Evolutionary conservation across 2,888 invertebrate species (phyloP).

Genomic region (Xiphydria camelus): DNA sequence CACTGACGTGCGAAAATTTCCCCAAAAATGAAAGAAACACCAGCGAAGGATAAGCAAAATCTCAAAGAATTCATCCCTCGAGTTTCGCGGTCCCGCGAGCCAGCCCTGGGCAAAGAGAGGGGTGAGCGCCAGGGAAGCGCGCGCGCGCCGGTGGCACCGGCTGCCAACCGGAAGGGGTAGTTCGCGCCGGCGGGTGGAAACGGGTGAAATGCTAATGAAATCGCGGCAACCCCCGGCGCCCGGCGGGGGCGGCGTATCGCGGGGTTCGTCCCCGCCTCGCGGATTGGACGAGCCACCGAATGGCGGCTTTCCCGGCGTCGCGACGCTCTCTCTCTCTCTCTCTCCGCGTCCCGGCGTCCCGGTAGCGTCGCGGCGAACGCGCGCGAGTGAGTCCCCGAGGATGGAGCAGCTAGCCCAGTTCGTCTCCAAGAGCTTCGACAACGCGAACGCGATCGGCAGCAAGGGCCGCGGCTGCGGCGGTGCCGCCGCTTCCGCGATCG

Average conservation of each 20-base stretch:
- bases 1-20: no score
- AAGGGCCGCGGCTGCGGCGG: slow-evolving; percentile 13
- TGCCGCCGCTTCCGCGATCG: slow-evolving; percentile 33
- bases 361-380: no score
- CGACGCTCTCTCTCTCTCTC: slow-evolving; percentile 24
- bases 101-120: no score
- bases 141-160: not conserved
- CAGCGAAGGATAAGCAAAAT: no score
- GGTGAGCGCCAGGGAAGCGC: slow-evolving; percentile 1
- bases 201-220: slow-evolving; percentile 50
- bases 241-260: slow-evolving; percentile 7
- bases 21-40: no score
- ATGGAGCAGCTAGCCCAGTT: slow-evolving; percentile 92
- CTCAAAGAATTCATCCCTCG: no score
- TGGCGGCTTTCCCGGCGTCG: slow-evolving; percentile 33
- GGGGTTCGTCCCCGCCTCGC: no score
- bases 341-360: slow-evolving; percentile 26
- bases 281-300: slow-evolving; percentile 31
- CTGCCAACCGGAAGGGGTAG: slow-evolving; percentile 14
- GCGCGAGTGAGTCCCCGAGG: slow-evolving; percentile 39
- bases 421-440: slow-evolving; percentile 83
- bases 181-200: slow-evolving; percentile 19
- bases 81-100: no score
- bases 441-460: slow-evolving; percentile 21
- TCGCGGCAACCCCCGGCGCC: slow-evolving; percentile 5